Conservation (phyloP, 2,888 invertebrate species). For the Clitarchus hookeri region DNA sequence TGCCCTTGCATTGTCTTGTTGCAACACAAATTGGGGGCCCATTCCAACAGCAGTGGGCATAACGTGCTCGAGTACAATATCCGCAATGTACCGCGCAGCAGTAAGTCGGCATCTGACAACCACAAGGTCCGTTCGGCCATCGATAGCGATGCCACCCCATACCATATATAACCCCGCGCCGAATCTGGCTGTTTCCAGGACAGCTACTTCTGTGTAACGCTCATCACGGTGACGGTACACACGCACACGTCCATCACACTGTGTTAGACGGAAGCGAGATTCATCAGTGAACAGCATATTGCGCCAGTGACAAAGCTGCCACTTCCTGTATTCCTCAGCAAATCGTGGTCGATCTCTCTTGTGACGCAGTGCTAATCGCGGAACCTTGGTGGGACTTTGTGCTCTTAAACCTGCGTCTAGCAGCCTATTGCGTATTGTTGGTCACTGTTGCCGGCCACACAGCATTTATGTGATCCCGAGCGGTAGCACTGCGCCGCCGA, state of each 20-base stretch:
- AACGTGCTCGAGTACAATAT: slow-evolving; percentile 19
- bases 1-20: slow-evolving; percentile 17
- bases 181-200: background rate
- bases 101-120: slow-evolving; percentile 10
- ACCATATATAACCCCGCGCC: background rate
- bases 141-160: slow-evolving; percentile 21
- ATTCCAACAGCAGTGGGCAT: slow-evolving; percentile 18
- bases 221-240: background rate
- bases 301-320: background rate
- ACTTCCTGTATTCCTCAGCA: slow-evolving; percentile 27
- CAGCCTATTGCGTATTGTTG: slow-evolving; percentile 19
- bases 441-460: background rate
- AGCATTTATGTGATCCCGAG: slow-evolving; percentile 10
- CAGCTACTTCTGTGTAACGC: slow-evolving; percentile 5
- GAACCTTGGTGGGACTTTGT: background rate
- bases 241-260: background rate
- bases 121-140: slow-evolving; percentile 16
- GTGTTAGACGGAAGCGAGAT: slow-evolving; percentile 37
- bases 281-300: slow-evolving; percentile 36
- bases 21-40: background rate
- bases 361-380: background rate
- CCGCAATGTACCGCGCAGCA: slow-evolving; percentile 10
- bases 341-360: background rate
- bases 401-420: background rate
- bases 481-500: slow-evolving; percentile 14